Evolutionary conservation across 2,113 vertebrate species (phyloP), one percentile per base, ranked within the genome.

Genomic region (Upupa epops): DNA sequence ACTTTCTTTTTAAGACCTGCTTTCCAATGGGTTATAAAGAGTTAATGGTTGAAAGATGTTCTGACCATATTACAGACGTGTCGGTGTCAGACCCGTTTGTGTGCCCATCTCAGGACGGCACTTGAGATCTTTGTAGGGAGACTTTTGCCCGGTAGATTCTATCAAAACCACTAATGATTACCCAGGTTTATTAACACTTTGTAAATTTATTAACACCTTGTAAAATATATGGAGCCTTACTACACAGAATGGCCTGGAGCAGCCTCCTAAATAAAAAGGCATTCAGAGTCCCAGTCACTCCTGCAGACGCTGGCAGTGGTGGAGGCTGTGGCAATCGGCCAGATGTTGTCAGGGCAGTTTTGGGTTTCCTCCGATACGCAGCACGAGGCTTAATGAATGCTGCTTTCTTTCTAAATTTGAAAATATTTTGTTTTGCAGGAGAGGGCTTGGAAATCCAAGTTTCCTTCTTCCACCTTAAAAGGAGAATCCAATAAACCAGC

Each of bases 191-290:
- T 91, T 91, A 96, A 89, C 94, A 95, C 81, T 87, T 19, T 79
- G 91, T 96, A 95, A 96, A 95, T 95, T 89, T 93, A 95, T 94
- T 92, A 93, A 73, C 95, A 96, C 93, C 29, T 76, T 51, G 93
- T 96, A 91, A 96, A 95, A 72, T 79, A 94, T 95, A 87, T 73
- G 91, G 91, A 92, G 37, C 59, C 17, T 51, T 49, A 61, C 37
- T 42, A 46, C 9, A 36, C 6, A 54, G 31, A 9, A 36, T 11
- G 28, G 84, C 93, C 93, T 4, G 4, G 74, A 88, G 91, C 91
- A 89, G 28, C 75, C 87, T 59, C 82, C 63, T 24, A 26, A 85
- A 89, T 69, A 28, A 76, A 78, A 87, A 89, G 20, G 78, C 81
- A 79, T 73, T 86, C 70, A 72, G 64, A 89, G 74, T 8, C 60